phyloP scores from a whole-genome alignment of 2,888 invertebrate species.

The Argyresthia goedartella region DNA sequence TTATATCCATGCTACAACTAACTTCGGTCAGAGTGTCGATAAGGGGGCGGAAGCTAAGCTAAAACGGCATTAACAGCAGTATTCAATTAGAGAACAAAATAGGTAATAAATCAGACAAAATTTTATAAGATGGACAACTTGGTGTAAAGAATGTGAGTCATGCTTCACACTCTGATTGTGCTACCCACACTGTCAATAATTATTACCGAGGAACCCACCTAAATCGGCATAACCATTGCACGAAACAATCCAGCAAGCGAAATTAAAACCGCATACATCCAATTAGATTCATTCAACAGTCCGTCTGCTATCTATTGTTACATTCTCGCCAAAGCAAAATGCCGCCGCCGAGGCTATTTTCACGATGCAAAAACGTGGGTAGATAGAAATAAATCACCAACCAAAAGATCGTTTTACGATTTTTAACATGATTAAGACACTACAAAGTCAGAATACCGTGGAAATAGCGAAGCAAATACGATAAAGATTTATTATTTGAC shows the following conservation, averaged over 20 bases:
- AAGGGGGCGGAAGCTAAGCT: no score
- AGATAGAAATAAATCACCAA: constrained; percentile 30
- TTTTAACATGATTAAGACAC: no score
- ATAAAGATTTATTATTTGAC: constrained; percentile 41
- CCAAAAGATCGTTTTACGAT: constrained; percentile 6
- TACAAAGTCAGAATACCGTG: not conserved
- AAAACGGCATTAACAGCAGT: no score
- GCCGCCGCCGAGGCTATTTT: not conserved
- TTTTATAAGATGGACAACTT: constrained; percentile 34
- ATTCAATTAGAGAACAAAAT: no score
- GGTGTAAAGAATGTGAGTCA: constrained; percentile 51
- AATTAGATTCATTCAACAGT: not conserved
- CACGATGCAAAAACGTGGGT: constrained; percentile 32
- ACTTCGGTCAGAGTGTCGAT: no score
- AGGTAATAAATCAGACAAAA: not conserved
- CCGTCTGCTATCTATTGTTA: not conserved
- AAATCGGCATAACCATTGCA: constrained; percentile 52
- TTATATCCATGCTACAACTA: no score
- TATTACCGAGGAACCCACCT: constrained; percentile 48
- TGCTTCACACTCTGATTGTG: constrained; percentile 66
- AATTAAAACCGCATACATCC: constrained; percentile 19
- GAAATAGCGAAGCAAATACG: constrained; percentile 36
- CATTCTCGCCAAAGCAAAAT: not conserved
- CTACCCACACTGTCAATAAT: constrained; percentile 60
- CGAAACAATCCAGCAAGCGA: constrained; percentile 53